Evolutionary conservation across 2,113 vertebrate genomes (phyloP).

Genomic region (Misgurnus anguillicaudatus): DNA sequence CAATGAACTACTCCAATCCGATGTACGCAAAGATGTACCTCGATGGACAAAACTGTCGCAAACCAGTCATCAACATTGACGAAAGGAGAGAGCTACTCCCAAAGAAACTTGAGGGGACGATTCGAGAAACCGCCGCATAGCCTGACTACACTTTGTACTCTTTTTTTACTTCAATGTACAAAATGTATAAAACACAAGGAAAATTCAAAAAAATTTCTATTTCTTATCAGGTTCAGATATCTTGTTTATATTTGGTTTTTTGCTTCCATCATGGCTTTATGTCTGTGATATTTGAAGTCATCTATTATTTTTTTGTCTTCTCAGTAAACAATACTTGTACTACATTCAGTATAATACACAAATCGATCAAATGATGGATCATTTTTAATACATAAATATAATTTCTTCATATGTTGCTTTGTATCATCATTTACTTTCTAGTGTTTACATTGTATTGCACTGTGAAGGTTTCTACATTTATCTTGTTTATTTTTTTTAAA

Average conservation of each 20-base stretch:
- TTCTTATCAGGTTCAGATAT: constrained; percentile 88
- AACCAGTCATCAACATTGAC: constrained; percentile 94
- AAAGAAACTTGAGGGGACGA: constrained; percentile 99
- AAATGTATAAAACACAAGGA: constrained; percentile 76
- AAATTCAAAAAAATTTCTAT: constrained; percentile 84
- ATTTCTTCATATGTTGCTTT: constrained; percentile 40
- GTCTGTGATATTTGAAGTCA: constrained; percentile 79
- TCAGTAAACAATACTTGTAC: constrained; percentile 72
- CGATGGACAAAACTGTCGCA: constrained; percentile 95
- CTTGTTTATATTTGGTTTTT: constrained; percentile 76
- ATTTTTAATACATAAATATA: constrained; percentile 61
- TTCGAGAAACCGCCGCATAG: constrained; percentile 99
- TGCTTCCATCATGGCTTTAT: constrained; percentile 84
- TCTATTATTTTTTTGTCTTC: constrained; percentile 76
- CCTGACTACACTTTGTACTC: constrained; percentile 88
- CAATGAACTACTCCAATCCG: constrained; percentile 98
- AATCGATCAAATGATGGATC: constrained; percentile 76
- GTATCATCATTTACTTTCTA: constrained; percentile 19
- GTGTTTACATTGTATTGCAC: constrained; percentile 24
- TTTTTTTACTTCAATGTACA: constrained; percentile 96
- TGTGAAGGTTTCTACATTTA: neutral
- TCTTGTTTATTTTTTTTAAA: constrained; percentile 28
- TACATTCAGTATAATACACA: constrained; percentile 89
- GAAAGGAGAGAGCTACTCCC: constrained; percentile 99
- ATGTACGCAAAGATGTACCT: constrained; percentile 97